These are phyloP conservation scores for Porites cylindrica DNA, from an alignment of 92 coral and sea anemone genomes.

Conservation along the genomic window DNA sequence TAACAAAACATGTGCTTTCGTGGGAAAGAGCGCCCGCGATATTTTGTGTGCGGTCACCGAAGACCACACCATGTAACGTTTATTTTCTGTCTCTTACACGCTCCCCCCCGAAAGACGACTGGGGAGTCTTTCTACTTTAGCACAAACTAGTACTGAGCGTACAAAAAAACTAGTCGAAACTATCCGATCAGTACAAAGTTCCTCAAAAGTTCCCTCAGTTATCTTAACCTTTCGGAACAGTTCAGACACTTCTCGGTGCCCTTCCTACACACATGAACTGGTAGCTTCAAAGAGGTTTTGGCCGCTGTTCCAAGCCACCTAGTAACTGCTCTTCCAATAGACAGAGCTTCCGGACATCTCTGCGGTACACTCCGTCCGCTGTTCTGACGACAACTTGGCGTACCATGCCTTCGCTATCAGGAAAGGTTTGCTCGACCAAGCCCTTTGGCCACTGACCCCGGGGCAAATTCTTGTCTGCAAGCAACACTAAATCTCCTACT, in stretches of 20 bases:
- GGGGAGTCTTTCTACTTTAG: slow-evolving; percentile 20
- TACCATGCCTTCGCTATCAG: slow-evolving; percentile 58
- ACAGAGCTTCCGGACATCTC: slow-evolving; percentile 65
- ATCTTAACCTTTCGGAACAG: background rate
- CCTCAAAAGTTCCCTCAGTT: background rate
- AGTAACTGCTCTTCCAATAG: slow-evolving; percentile 52
- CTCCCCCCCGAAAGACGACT: slow-evolving; percentile 30
- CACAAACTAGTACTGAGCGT: background rate
- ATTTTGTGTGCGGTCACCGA: no score
- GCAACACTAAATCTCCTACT: slow-evolving; percentile 68
- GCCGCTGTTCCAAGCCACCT: slow-evolving; percentile 7
- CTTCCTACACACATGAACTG: background rate
- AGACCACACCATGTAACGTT: no score
- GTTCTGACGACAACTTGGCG: slow-evolving; percentile 66
- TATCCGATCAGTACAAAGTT: background rate
- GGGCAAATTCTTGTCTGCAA: slow-evolving; percentile 46
- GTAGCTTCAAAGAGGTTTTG: background rate
- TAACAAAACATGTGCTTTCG: no score
- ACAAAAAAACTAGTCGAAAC: background rate
- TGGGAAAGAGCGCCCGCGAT: no score
- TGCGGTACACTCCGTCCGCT: slow-evolving; percentile 49
- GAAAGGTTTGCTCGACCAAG: slow-evolving; percentile 58
- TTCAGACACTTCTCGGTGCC: background rate
- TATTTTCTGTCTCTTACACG: background rate
- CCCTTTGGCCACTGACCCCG: slow-evolving; percentile 78